Conservation (phyloP, 2,113 vertebrate genomes). For the Phocoena sinus region DNA sequence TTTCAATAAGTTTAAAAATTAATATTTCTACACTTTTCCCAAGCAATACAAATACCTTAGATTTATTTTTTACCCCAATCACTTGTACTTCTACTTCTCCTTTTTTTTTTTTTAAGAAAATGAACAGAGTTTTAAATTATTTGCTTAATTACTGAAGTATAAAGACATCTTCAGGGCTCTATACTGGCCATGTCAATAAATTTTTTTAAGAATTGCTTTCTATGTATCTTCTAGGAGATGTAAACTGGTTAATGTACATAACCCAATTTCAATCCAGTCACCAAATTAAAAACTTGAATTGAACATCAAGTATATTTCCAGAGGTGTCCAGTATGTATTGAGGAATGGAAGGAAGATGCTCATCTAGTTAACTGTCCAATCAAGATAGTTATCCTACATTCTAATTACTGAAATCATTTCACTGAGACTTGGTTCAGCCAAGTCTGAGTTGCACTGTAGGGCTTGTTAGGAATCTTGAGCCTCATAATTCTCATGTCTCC, state of each 20-base stretch:
- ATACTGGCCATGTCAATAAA: background rate
- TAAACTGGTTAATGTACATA: background rate
- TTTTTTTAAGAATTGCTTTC: background rate
- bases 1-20: background rate
- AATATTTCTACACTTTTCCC: background rate
- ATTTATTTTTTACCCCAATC: background rate
- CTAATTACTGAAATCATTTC: background rate
- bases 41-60: background rate
- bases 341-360: background rate
- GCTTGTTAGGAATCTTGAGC: background rate
- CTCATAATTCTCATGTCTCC: background rate
- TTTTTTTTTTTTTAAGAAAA: background rate
- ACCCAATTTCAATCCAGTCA: background rate
- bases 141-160: background rate
- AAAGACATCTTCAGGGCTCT: background rate
- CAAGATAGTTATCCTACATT: background rate
- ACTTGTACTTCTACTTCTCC: background rate
- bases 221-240: background rate
- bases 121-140: background rate
- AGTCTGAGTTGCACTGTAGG: background rate
- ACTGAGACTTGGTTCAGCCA: background rate
- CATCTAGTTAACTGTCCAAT: background rate
- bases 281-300: background rate
- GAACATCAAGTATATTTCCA: background rate
- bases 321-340: background rate